Evolutionary conservation across 2,888 invertebrate genomes (phyloP).

Genomic region (Coleophora flavipennella): DNA sequence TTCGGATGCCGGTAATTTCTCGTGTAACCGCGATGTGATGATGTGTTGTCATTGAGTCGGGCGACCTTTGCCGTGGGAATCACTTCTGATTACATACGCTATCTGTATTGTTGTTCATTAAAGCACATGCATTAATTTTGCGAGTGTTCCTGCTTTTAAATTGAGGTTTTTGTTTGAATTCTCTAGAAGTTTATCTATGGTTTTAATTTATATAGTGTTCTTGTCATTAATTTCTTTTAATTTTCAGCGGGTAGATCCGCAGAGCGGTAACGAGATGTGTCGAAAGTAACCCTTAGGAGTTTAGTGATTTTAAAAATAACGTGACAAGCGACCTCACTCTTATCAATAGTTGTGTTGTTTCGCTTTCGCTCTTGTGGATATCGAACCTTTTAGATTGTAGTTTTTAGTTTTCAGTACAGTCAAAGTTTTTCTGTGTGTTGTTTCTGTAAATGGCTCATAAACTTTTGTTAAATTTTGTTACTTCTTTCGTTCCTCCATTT

Average conservation of each 20-base stretch:
- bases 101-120: neutral
- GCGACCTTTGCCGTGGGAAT: slow-evolving; percentile 8
- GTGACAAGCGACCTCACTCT: no score
- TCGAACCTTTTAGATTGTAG: no score
- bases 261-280: no score
- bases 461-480: neutral
- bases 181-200: neutral
- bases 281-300: no score
- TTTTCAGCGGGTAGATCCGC: no score
- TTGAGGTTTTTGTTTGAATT: no score
- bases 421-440: neutral
- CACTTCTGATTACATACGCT: neutral
- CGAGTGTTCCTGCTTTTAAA: neutral
- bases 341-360: no score
- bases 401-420: no score
- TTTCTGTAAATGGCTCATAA: neutral
- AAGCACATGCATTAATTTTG: no score
- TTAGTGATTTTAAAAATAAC: no score
- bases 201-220: neutral
- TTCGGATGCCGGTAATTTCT: slow-evolving; percentile 20
- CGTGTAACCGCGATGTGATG: neutral
- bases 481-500: neutral
- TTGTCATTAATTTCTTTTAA: neutral
- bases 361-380: no score
- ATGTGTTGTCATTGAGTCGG: slow-evolving; percentile 1